A percentile compares a stretch with the other conserved stretches of the same genome.
These are phyloP conservation scores for Cephus sareptanus DNA, from an alignment of 2,888 invertebrate genomes.

Conservation along the genomic window DNA sequence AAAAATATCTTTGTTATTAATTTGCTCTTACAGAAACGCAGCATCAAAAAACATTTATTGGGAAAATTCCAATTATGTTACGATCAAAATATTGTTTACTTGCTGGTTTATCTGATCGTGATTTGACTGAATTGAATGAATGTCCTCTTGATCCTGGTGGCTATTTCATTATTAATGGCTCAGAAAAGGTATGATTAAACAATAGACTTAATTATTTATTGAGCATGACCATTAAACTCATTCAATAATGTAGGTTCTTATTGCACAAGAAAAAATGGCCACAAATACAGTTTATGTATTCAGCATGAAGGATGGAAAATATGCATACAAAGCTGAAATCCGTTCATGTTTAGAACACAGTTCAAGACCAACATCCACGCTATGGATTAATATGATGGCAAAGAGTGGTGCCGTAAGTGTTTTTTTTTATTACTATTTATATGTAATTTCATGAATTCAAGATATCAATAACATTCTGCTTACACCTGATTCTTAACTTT, in stretches of 20 bases:
- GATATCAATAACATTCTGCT: background rate
- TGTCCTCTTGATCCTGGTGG: slow-evolving; percentile 99
- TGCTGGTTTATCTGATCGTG: slow-evolving; percentile 95
- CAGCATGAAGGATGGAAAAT: slow-evolving; percentile 99
- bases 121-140: slow-evolving; percentile 98
- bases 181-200: slow-evolving; percentile 80
- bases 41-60: slow-evolving; percentile 75
- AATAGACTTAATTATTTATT: background rate
- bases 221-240: background rate
- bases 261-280: slow-evolving; percentile 99
- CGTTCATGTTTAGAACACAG: slow-evolving; percentile 93
- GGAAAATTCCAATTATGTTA: slow-evolving; percentile 99
- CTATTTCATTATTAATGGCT: slow-evolving; percentile 99
- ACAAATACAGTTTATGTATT: slow-evolving; percentile 99
- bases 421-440: background rate
- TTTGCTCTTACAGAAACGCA: slow-evolving; percentile 65
- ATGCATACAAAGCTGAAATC: slow-evolving; percentile 98
- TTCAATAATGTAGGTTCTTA: slow-evolving; percentile 73
- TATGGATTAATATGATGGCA: slow-evolving; percentile 99
- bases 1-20: background rate
- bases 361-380: slow-evolving; percentile 95
- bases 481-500: background rate
- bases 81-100: slow-evolving; percentile 97
- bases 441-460: background rate
- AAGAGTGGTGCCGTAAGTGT: slow-evolving; percentile 83